Evolutionary conservation across 2,888 invertebrate genomes (phyloP).

Genomic region (Eubasilissa splendida): DNA sequence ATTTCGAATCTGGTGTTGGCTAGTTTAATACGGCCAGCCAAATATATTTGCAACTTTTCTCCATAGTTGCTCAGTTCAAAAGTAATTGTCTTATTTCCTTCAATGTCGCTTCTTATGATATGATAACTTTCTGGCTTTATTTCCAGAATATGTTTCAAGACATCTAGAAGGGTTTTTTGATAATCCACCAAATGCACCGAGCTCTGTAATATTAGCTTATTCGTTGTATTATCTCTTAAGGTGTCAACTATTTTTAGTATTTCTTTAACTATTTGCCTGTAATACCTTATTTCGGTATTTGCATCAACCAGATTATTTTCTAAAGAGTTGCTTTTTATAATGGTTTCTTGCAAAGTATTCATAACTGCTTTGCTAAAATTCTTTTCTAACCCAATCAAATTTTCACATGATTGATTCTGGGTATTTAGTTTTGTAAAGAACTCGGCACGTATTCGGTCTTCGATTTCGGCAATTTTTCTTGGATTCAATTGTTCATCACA

Average conservation of each 20-base stretch:
- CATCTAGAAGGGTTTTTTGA: neutral
- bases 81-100: neutral
- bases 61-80: conserved; percentile 7
- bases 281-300: neutral
- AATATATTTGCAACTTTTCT: conserved; percentile 7
- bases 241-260: neutral
- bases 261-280: neutral
- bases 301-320: conserved; percentile 2
- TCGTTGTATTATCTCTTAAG: conserved; percentile 7
- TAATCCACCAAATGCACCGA: neutral
- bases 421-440: too few relatives aligned
- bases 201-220: conserved; percentile 20
- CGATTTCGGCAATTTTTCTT: too few relatives aligned
- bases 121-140: neutral
- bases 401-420: neutral
- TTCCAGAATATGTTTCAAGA: neutral
- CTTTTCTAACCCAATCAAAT: neutral
- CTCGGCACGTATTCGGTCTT: too few relatives aligned
- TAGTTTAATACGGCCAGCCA: conserved; percentile 6
- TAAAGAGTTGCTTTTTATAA: neutral
- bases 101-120: neutral
- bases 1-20: neutral
- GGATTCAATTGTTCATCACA: too few relatives aligned
- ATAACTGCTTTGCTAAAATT: neutral
- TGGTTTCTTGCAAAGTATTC: neutral